Conservation (phyloP, 2,888 invertebrate genomes). For the Ectobius pallidus region DNA sequence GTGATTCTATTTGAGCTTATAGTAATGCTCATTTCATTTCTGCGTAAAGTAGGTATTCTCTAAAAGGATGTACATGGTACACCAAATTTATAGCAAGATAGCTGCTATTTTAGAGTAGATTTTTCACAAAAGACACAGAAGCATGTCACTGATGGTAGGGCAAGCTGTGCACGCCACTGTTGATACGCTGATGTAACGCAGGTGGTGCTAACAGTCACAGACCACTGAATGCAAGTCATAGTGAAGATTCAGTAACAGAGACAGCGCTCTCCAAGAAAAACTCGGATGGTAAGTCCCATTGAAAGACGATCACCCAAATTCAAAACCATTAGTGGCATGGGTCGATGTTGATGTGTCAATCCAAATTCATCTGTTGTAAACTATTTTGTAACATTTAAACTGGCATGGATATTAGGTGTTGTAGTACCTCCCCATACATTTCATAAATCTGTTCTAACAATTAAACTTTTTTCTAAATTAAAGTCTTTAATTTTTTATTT, state of each 20-base stretch:
- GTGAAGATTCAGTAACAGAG: slow-evolving; percentile 83
- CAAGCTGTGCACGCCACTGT: slow-evolving; percentile 19
- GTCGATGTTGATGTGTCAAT: slow-evolving; percentile 1
- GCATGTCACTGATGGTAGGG: slow-evolving; percentile 13
- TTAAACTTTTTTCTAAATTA: too few species aligned
- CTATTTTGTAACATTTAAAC: neutral
- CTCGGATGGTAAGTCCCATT: slow-evolving; percentile 77
- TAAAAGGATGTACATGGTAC: too few species aligned
- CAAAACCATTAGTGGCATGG: slow-evolving; percentile 14
- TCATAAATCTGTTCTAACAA: too few species aligned
- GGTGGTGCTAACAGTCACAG: slow-evolving; percentile 52
- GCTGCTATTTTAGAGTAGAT: neutral
- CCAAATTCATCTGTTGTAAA: slow-evolving; percentile 17
- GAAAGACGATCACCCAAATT: slow-evolving; percentile 1
- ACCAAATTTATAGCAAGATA: neutral
- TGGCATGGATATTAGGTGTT: slow-evolving; percentile 16
- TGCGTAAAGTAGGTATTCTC: too few species aligned
- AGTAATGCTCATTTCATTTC: too few species aligned
- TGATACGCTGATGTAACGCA: slow-evolving; percentile 32
- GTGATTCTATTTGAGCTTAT: too few species aligned
- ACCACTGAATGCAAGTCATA: slow-evolving; percentile 71
- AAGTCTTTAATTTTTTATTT: too few species aligned
- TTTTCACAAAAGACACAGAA: neutral
- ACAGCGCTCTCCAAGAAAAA: slow-evolving; percentile 80
- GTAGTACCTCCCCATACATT: neutral